Base-by-base conservation (phyloP, 1,140 invertebrate species). In the Pollicipes pollicipes region DNA sequence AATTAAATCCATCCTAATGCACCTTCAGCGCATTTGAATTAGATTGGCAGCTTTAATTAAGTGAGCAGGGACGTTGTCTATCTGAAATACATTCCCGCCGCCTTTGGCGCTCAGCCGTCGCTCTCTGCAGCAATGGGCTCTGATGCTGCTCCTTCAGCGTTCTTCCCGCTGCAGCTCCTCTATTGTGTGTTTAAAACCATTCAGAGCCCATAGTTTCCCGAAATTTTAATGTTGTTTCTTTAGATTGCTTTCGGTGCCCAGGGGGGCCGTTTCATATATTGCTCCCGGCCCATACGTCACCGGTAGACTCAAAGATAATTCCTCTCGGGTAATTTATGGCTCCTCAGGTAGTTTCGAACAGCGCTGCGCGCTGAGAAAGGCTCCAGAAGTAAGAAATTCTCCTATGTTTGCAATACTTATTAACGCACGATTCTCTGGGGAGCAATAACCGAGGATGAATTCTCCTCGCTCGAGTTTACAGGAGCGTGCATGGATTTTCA, bases 181-280 rank as follows among this genome's bases (percentile, higher is more conserved):
- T 58, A 58, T 58, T 58, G 45, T 58, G 45, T 58, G 45, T 58
- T 58, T 58, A 58, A 58, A 58, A 58, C 45, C 45, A 58, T 58
- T 58, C 45, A 58, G 45, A 58, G 45, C 45, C 45, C 45, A 58
- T 58, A 58, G 45, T 58, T 58, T 58, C 45, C 45, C 45, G 45
- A 58, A 58, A 58, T 66, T 66, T 66, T 66, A 27, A 29, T 66
- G 27, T 66, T 66, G 64, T 66, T 27, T 66, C 64, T 66, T 66
- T 66, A 29, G 64, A 66, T 66, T 66, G 64, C 27, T 66, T 27
- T 66, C 28, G n/a, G 64, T 27, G n/a, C 64, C 64, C 64, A 29
- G 10, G 64, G 64, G 64, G 10, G 28, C 28, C 64, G 64, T 66
- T 66, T 66, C 64, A 66, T 66, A 66, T 66, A 66, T 66, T 66